Base-by-base conservation (phyloP, 2,888 invertebrate genomes). In the Hetaerina titia region DNA sequence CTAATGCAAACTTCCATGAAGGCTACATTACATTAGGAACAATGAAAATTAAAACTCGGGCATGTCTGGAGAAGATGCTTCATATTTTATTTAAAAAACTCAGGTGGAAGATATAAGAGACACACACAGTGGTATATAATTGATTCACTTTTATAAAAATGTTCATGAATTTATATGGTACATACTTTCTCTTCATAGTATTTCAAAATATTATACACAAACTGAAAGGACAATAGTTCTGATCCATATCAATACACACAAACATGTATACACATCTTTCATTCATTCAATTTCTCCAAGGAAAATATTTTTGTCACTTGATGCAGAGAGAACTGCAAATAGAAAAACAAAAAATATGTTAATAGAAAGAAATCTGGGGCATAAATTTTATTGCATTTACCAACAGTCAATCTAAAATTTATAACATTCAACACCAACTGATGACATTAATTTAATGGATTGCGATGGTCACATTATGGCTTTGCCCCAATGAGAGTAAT, bases 251-350 rank as follows among this genome's bases (percentile, higher is more conserved):
- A 31, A 0, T 15, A 81, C 31, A 31, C 81, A 81, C 81, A 31
- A 0, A 22, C 81, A 11, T 81, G 69, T 81, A 25, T 31, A 25
- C 81, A 81, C 81, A 69, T 69, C 19, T 63, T 4, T 45, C 9
- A 19, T 69, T 92, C 96, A 96, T 96, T 99, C 99, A 96, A 99
- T 98, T 97, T 99, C 99, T 69, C 99, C 99, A 95, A 99, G 97
- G 96, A 98, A 99, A 95, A 99, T 97, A 96, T 98, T 98, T 97
- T 99, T 99, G 97, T 99, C 99, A 97, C 99, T 99, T 81, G 99
- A 98, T 17, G 98, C 99, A 0, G 99, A 99, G 81, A 99, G 97
- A 96, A 99, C 98, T 98, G 97, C 95, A 97, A 97, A 95, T 95
- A 95, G 96, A 96, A 95, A 94, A 95, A 64, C 95, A 95, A 95